Evolutionary conservation across 2,797 vertebrate species (phyloP).

Genomic region (Delichon dasypus): DNA sequence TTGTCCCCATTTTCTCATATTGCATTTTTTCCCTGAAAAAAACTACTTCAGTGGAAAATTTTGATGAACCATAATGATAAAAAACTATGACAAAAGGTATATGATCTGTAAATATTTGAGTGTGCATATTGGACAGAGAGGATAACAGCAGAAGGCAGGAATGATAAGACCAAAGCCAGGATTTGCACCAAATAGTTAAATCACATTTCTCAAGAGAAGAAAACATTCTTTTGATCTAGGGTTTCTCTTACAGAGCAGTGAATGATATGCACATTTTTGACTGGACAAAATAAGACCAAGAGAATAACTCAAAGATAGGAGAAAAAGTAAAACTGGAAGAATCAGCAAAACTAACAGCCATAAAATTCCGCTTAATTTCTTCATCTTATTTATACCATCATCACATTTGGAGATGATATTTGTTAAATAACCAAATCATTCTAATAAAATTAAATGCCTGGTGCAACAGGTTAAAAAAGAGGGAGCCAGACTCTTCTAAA

Average conservation of each 20-base stretch:
- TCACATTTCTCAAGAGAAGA: neutral
- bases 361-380: neutral
- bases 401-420: neutral
- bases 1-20: neutral
- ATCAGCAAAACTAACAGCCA: neutral
- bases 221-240: neutral
- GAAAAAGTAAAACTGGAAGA: neutral
- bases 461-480: neutral
- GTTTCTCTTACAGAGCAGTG: neutral
- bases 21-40: accelerated
- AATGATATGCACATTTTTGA: neutral
- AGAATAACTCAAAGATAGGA: neutral
- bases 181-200: neutral
- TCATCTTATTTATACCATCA: neutral
- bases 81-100: neutral
- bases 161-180: neutral
- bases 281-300: neutral
- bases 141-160: neutral
- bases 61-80: neutral
- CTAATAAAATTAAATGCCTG: neutral
- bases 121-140: neutral
- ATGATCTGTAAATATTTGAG: neutral
- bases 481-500: neutral
- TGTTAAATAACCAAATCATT: neutral
- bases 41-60: neutral